A percentile compares a stretch with the other conserved stretches of the same genome.
Conservation (phyloP, 2,797 vertebrate species). For the Cetoscarus ocellatus region DNA sequence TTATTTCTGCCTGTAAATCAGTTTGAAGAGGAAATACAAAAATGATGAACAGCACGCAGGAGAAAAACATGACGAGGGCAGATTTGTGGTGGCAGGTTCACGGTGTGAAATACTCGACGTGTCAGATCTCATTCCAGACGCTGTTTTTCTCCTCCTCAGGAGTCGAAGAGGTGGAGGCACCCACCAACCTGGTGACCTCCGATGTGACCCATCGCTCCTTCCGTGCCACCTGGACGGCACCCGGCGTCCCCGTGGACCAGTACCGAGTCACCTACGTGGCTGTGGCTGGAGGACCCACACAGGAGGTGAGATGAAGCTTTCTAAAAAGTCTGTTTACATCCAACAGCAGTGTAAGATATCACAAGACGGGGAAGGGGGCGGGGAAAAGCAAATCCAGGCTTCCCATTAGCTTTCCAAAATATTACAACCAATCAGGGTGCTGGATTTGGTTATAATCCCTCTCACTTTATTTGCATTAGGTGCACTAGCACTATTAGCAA, state of each 20-base stretch:
- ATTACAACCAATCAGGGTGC: too few species aligned
- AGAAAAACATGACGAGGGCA: slow-evolving; percentile 15
- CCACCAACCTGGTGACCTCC: slow-evolving; percentile 90
- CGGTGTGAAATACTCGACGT: slow-evolving; percentile 44
- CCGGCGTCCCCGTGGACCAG: slow-evolving; percentile 87
- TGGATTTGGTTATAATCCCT: too few species aligned
- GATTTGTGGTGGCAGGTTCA: slow-evolving; percentile 54
- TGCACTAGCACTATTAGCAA: too few species aligned
- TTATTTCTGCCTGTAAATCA: slow-evolving; percentile 43
- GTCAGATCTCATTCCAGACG: slow-evolving; percentile 17
- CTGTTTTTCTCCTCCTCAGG: slow-evolving; percentile 46
- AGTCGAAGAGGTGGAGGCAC: slow-evolving; percentile 81
- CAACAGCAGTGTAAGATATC: too few species aligned
- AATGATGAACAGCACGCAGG: slow-evolving; percentile 50
- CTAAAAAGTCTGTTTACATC: too few species aligned
- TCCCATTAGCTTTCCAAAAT: too few species aligned
- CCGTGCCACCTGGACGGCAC: slow-evolving; percentile 90
- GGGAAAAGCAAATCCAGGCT: too few species aligned
- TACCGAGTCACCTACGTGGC: slow-evolving; percentile 90
- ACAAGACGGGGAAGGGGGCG: too few species aligned
- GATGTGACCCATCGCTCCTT: slow-evolving; percentile 92
- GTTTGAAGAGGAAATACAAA: slow-evolving; percentile 37
- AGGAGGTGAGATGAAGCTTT: slow-evolving; percentile 93
- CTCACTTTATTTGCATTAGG: too few species aligned
- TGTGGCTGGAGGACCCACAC: slow-evolving; percentile 83